Evolutionary conservation across 1,140 invertebrate species (phyloP).

Genomic region (Aleiodes sp.): DNA sequence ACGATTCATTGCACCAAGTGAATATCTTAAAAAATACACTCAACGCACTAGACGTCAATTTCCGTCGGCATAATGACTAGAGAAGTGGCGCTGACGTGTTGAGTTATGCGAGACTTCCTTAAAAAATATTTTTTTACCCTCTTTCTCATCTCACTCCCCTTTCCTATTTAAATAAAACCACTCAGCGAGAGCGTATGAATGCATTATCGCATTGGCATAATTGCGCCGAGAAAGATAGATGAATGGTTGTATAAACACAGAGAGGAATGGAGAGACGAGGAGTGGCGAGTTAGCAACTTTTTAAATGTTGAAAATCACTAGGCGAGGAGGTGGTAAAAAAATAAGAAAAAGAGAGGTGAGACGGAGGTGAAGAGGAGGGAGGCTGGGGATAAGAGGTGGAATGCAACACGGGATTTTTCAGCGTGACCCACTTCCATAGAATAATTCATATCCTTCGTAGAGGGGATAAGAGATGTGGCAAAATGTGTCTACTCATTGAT

Average conservation of each 20-base stretch:
- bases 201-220: conserved; percentile 15
- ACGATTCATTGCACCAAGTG: no score
- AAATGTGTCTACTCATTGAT: not conserved
- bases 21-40: no score
- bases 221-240: not conserved
- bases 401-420: conserved; percentile 21
- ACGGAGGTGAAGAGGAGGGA: no score
- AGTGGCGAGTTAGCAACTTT: conserved; percentile 14
- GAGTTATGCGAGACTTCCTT: not conserved
- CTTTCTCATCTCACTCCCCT: not conserved
- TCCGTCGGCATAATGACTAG: not conserved
- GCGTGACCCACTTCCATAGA: conserved; percentile 23
- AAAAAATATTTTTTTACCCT: not conserved
- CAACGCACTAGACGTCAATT: not conserved
- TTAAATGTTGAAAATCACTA: not conserved
- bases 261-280: not conserved
- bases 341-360: no score
- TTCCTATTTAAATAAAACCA: not conserved
- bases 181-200: conserved; percentile 8
- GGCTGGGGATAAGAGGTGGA: not conserved
- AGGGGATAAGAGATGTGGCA: not conserved
- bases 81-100: not conserved
- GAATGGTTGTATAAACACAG: not conserved
- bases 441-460: conserved; percentile 22
- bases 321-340: conserved; percentile 1